phyloP scores from a whole-genome alignment of 2,888 invertebrate genomes.

The Archips xylosteana region DNA sequence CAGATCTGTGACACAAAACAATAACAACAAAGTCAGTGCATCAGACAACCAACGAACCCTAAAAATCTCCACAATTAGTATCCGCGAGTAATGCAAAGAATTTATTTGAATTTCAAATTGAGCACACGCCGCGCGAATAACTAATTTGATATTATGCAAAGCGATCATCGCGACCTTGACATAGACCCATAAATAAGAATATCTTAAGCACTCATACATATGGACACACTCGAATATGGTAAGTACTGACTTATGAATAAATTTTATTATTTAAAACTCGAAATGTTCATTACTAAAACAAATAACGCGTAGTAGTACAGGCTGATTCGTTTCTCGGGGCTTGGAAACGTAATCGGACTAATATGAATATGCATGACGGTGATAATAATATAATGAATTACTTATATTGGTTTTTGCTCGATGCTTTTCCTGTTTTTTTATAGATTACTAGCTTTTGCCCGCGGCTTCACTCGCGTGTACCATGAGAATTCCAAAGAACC shows the following conservation, averaged over 20 bases:
- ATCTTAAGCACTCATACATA: slow-evolving; percentile 85
- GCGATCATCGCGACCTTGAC: slow-evolving; percentile 82
- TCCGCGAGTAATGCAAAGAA: slow-evolving; percentile 49
- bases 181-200: slow-evolving; percentile 85
- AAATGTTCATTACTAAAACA: slow-evolving; percentile 86
- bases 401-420: not conserved
- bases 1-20: slow-evolving; percentile 43
- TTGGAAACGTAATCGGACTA: not conserved
- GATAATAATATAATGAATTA: not conserved
- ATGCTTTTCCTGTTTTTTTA: not conserved
- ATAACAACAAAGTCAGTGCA: not conserved
- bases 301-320: slow-evolving; percentile 83
- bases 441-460: too few species aligned
- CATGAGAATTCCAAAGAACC: too few species aligned
- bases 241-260: slow-evolving; percentile 84
- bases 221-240: slow-evolving; percentile 84
- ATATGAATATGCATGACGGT: slow-evolving; percentile 26
- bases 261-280: slow-evolving; percentile 85
- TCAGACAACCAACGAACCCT: slow-evolving; percentile 53
- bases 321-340: slow-evolving; percentile 58
- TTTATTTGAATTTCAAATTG: slow-evolving; percentile 84
- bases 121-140: slow-evolving; percentile 74
- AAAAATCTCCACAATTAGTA: slow-evolving; percentile 68
- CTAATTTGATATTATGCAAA: slow-evolving; percentile 85
- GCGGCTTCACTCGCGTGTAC: too few species aligned